Conservation (phyloP, 2,113 vertebrate species). For the Miniopterus natalensis region DNA sequence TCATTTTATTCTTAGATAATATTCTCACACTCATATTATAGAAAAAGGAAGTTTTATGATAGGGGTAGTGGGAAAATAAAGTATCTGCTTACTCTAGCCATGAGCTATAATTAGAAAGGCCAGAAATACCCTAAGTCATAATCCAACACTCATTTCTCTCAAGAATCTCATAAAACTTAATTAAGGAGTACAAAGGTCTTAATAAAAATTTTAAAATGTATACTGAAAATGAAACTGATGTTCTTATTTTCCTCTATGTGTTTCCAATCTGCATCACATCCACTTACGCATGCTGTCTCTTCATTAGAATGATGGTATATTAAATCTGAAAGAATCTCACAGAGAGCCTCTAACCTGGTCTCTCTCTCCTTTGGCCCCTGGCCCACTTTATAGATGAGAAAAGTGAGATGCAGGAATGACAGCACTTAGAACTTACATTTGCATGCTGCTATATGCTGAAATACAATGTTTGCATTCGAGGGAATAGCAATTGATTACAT, state of each 20-base stretch:
- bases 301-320: neutral
- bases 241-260: neutral
- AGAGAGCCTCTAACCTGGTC: neutral
- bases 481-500: neutral
- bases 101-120: conserved; percentile 69
- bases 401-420: neutral
- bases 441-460: conserved; percentile 15
- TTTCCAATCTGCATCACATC: neutral
- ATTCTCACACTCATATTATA: conserved; percentile 65
- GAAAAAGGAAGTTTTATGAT: conserved; percentile 73
- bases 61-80: conserved; percentile 51
- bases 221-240: neutral
- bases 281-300: neutral
- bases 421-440: neutral
- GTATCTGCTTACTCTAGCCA: conserved; percentile 60
- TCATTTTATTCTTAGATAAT: conserved; percentile 69
- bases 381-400: neutral
- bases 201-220: conserved; percentile 27
- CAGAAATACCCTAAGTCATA: conserved; percentile 29
- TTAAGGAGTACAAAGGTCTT: conserved; percentile 45
- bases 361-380: neutral
- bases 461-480: neutral
- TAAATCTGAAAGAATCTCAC: conserved; percentile 8
- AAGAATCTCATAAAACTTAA: conserved; percentile 63
- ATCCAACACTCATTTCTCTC: conserved; percentile 63